Evolutionary conservation across 2,888 invertebrate species (phyloP).

Genomic region (Drosophila engyochracea): DNA sequence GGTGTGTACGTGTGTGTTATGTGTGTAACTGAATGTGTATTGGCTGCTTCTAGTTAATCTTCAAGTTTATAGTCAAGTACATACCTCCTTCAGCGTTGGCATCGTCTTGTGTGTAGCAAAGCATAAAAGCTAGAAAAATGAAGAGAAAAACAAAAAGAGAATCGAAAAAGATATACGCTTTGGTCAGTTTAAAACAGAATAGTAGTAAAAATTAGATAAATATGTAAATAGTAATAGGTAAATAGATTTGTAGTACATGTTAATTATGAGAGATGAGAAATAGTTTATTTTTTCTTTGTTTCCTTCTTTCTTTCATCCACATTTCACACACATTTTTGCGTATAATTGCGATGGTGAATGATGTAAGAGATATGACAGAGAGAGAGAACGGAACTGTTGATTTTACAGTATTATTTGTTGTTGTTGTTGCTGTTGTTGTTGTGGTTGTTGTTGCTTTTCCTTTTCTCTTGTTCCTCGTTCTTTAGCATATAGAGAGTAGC

Average conservation of each 20-base stretch:
- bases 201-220: conserved; percentile 45
- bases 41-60: conserved; percentile 34
- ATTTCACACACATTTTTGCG: not conserved
- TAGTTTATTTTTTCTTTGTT: not conserved
- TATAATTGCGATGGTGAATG: not conserved
- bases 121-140: conserved; percentile 93
- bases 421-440: not conserved
- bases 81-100: conserved; percentile 96
- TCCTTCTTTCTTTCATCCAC: not conserved
- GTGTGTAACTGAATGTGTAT: conserved; percentile 30
- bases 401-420: not conserved
- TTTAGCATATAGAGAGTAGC: not conserved
- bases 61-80: conserved; percentile 84
- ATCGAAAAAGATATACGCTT: conserved; percentile 74
- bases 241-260: conserved; percentile 31
- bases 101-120: conserved; percentile 97
- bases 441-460: not conserved
- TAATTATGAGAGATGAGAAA: conserved; percentile 26
- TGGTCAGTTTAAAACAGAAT: conserved; percentile 93
- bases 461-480: not conserved
- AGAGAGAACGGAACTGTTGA: not conserved
- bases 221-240: conserved; percentile 31
- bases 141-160: conserved; percentile 74
- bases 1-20: conserved; percentile 25
- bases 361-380: not conserved